Base-by-base conservation (phyloP, 1,140 invertebrate species). In the Centruroides sculpturatus region DNA sequence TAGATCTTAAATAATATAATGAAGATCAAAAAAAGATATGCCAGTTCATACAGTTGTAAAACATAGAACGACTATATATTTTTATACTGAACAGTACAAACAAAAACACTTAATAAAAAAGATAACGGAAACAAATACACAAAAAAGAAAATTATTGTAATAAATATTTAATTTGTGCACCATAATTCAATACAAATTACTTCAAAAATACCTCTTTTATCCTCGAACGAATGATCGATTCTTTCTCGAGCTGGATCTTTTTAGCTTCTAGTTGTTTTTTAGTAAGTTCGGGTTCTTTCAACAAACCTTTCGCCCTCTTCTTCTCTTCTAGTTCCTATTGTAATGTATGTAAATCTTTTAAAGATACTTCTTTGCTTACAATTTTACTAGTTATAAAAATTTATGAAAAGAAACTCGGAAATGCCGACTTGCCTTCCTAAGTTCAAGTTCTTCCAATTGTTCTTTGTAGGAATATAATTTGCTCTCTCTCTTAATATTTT, bases 391-490 rank as follows among this genome's bases (percentile, higher is more conserved):
- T 12, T 35, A 34, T 59, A 35, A 57, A 52, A 49, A 11, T 13
- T 35, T 47, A 59, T 46, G 9, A 54, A 53, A 36, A 35, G 4
- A 10, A 49, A 36, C 47, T 54, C 11, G 47, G 52, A 46, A 53
- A 59, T 53, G 35, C 65, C 0, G 23, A 23, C 23, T 60, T 62
- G 75, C 76, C 70, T 91, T 85, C 48, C 88, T 78, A 47, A 98
- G 74, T 69, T 94, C 87, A 59, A 96, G 73, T 72, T 98, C 95
- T 71, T 95, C 94, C 69, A 95, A 78, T 72, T 98, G 95, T 68
- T 98, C 95, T 71, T 95, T 93, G 72, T 92, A 96, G 13, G 91
- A 94, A 72, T 98, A 98, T 3, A 85, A 88, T 77, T 97, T 98
- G 71, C 89, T 98, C 71, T 98, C 94, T 50, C 93, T 79, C 75